These are phyloP conservation scores for Conomelus anceps DNA, from an alignment of 2,888 invertebrate species.

Conservation along the genomic window DNA sequence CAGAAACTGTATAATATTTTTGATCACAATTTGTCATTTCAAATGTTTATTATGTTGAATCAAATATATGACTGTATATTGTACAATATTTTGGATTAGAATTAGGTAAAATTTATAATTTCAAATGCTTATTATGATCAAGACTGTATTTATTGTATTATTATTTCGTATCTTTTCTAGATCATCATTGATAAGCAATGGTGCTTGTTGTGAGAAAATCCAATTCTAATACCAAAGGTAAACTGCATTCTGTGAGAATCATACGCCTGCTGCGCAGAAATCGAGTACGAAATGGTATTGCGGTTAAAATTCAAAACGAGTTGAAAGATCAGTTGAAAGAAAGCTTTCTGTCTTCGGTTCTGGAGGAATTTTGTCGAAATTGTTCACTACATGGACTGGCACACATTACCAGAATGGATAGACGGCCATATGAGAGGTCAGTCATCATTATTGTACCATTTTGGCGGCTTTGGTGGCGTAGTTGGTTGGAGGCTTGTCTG, in stretches of 20 bases:
- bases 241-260: neutral
- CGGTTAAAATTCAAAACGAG: neutral
- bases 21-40: too few species aligned
- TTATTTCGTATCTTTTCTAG: neutral
- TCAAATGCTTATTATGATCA: too few species aligned
- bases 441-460: neutral
- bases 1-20: too few species aligned
- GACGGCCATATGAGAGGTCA: conserved; percentile 27
- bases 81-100: too few species aligned
- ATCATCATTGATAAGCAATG: neutral
- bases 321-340: neutral
- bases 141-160: too few species aligned
- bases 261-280: neutral
- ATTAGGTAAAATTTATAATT: too few species aligned
- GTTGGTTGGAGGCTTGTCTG: too few species aligned
- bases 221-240: neutral
- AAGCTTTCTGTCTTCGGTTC: neutral
- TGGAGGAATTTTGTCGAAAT: conserved; percentile 30
- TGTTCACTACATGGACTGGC: conserved; percentile 32
- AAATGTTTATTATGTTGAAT: too few species aligned
- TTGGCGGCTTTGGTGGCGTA: too few species aligned
- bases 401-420: conserved; percentile 26
- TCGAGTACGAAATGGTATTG: neutral
- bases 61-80: too few species aligned
- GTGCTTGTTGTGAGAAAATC: neutral